Conservation (phyloP, 2,888 invertebrate genomes). For the Didymodactylos carnosus region DNA sequence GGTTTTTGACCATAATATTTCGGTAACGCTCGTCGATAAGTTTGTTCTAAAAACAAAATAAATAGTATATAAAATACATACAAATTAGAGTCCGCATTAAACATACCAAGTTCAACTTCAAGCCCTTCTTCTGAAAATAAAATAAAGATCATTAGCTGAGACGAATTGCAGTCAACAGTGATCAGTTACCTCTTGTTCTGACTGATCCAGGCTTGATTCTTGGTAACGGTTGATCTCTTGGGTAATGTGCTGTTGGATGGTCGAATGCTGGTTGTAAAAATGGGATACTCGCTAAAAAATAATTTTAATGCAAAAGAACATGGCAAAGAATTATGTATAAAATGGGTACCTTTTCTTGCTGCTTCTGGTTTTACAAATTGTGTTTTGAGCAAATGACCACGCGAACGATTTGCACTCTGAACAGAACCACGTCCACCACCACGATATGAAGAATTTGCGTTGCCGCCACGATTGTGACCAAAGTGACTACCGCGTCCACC, state of each 20-base stretch:
- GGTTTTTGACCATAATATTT: constrained; percentile 1
- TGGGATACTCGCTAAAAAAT: not conserved
- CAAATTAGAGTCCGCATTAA: too few species aligned
- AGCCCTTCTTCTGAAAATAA: not conserved
- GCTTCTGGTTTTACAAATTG: not conserved
- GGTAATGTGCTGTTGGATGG: not conserved
- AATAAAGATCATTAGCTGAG: not conserved
- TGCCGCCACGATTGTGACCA: not conserved
- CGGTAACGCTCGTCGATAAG: not conserved
- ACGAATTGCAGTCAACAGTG: too few species aligned
- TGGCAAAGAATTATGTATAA: too few species aligned
- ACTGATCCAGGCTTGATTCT: not conserved
- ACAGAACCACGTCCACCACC: not conserved
- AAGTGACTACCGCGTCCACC: not conserved
- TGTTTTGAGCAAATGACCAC: not conserved
- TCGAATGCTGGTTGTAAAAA: not conserved
- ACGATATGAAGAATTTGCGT: not conserved
- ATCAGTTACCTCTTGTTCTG: not conserved
- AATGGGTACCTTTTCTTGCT: not conserved
- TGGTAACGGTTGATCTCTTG: not conserved
- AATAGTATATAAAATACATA: not conserved
- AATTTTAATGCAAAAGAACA: too few species aligned
- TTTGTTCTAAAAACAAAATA: not conserved
- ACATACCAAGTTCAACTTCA: not conserved
- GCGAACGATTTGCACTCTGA: not conserved